Conservation (phyloP, 2,797 vertebrate species). For the Okamejei kenojei region DNA sequence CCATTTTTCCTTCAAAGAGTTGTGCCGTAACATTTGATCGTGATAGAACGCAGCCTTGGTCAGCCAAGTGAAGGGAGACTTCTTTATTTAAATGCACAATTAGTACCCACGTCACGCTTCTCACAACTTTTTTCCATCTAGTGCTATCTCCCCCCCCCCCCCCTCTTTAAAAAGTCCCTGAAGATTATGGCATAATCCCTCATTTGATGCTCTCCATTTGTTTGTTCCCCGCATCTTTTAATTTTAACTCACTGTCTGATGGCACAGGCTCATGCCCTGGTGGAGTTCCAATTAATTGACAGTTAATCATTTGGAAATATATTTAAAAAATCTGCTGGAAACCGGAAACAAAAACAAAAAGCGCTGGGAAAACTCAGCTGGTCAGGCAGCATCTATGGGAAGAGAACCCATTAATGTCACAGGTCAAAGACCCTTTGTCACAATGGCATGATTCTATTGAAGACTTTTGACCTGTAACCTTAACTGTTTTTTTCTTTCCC, state of each 20-base stretch:
- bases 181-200: background rate
- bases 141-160: background rate
- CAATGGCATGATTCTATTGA: too few relatives aligned
- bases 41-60: background rate
- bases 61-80: slow-evolving; percentile 27
- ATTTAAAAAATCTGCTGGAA: too few relatives aligned
- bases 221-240: background rate
- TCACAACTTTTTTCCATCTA: slow-evolving; percentile 2
- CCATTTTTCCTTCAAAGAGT: background rate
- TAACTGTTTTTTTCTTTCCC: too few relatives aligned
- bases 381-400: too few relatives aligned
- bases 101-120: background rate
- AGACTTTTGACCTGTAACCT: too few relatives aligned
- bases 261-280: background rate
- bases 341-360: too few relatives aligned
- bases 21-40: background rate
- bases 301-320: background rate
- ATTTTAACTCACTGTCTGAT: background rate
- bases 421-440: too few relatives aligned
- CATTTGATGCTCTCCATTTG: background rate
- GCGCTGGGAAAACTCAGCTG: too few relatives aligned
- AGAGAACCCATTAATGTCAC: too few relatives aligned
- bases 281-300: background rate
- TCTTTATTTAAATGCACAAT: slow-evolving; percentile 7
- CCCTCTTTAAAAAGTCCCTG: background rate